Base-by-base conservation (phyloP, 2,888 invertebrate species). In the Cerastoderma edule region DNA sequence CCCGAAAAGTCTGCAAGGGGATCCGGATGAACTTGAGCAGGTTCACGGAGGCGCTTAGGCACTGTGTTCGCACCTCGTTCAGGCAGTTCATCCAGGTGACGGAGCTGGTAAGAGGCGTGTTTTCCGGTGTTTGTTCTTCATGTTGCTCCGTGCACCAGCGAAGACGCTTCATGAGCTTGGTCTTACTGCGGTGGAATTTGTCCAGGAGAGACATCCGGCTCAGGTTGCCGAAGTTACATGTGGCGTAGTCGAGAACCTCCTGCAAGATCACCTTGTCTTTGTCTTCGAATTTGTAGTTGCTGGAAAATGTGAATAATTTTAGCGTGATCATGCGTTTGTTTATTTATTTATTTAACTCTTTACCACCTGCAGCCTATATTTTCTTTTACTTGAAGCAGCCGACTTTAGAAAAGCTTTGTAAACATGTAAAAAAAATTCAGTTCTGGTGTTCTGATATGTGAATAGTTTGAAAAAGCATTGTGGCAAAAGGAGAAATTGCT, bases 171-270 rank as follows among this genome's bases (percentile, higher is more conserved):
- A 60, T 60, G 13, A 39, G 27, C 33, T 60, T 60, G 8, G 60
- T 60, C 39, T 60, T 60, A 27, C 35, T 60, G 22, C 35, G 22
- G 39, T 60, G 60, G 39, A 60, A 60, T 24, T 60, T 60, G 30
- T 60, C 60, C 5, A 60, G 39, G 8, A 60, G 27, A 13, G 60
- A 60, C 39, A 60, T 39, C 2, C 35, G 39, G 27, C 60, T 60
- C 1, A 60, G 35, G 24, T 60, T 60, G 13, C 39, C 33, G 24
- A 60, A 60, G 33, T 33, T 39, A 19, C 60, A 60, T 5, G 60
- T 39, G n/a, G 39, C 39, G 60, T 60, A 60, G 19, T 60, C 60
- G 5, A 19, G n/a, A 1, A 39, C 60, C 27, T 60, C 60, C 24
- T 60, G 35, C 5, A 60, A 13, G 16, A 60, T 19, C 8, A 60